Percentiles rank a stretch among this genome's conserved stretches.
These are phyloP conservation scores for Brevimyrus niger DNA, from an alignment of 2,113 vertebrate genomes.

Conservation along the genomic window DNA sequence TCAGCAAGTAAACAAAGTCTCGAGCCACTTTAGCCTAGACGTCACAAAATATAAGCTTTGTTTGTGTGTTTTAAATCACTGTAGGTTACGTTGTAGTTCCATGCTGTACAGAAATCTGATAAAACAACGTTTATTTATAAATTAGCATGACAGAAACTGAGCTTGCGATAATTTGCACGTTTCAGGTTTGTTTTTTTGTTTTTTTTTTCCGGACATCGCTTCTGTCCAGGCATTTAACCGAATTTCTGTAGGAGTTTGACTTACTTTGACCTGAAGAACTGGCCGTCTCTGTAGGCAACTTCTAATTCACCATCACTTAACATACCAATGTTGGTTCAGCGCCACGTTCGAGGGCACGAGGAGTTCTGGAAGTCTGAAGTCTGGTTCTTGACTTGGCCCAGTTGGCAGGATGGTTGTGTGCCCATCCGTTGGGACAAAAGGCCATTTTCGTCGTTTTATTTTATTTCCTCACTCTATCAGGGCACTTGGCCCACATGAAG, in stretches of 20 bases:
- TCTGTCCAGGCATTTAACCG: background rate
- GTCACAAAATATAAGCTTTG: background rate
- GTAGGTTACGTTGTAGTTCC: background rate
- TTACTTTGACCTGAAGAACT: background rate
- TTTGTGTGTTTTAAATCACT: background rate
- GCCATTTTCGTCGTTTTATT: background rate
- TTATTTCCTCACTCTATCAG: background rate
- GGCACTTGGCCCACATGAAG: background rate
- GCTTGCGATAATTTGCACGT: background rate
- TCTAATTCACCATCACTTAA: background rate
- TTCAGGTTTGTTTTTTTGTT: background rate
- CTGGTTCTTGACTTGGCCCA: background rate
- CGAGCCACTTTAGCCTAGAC: background rate
- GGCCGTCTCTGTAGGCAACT: background rate
- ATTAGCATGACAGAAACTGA: background rate
- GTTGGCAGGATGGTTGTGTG: background rate
- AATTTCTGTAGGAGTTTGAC: background rate
- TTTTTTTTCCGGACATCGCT: background rate
- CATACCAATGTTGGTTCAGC: background rate
- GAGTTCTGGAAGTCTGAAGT: background rate
- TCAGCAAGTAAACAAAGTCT: background rate
- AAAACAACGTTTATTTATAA: background rate
- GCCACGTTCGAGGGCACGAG: background rate
- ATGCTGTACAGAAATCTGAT: background rate
- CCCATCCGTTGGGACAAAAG: background rate